These are phyloP conservation scores for Thryonomys swinderianus DNA, from an alignment of 2,113 vertebrate genomes.

Conservation along the genomic window DNA sequence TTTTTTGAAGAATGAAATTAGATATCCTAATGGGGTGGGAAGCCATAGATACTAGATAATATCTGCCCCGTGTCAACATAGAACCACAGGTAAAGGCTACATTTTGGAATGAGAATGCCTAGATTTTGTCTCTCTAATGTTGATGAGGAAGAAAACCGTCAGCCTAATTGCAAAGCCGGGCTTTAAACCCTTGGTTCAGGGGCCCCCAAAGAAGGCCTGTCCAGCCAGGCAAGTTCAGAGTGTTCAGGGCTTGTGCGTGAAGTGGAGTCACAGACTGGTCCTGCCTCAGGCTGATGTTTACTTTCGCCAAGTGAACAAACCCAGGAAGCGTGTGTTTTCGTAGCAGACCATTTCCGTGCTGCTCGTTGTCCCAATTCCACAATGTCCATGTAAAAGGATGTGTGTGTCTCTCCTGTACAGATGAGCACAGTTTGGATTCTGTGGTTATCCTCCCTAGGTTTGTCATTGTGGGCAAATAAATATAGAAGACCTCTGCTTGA, in stretches of 20 bases:
- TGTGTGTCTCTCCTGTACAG: not conserved
- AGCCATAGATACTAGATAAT: not conserved
- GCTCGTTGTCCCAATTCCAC: accelerated
- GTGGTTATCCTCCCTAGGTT: not conserved
- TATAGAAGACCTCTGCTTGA: not conserved
- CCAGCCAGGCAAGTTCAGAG: not conserved
- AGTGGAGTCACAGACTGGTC: not conserved
- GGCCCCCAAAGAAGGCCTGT: not conserved
- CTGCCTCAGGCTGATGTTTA: not conserved
- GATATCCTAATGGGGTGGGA: not conserved
- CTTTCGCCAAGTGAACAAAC: not conserved
- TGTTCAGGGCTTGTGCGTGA: accelerated
- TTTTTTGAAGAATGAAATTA: not conserved
- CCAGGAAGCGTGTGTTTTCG: not conserved
- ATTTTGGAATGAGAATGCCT: not conserved
- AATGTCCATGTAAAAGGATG: not conserved
- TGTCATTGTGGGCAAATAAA: not conserved
- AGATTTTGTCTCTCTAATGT: not conserved
- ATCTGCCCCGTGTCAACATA: not conserved
- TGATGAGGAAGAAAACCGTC: not conserved
- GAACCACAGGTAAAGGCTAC: not conserved
- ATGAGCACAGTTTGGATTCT: not conserved
- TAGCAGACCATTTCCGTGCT: not conserved
- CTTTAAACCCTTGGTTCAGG: accelerated
- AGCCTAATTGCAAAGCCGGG: not conserved